Conservation (phyloP, 2,888 invertebrate species). For the Synanthedon formicaeformis region DNA sequence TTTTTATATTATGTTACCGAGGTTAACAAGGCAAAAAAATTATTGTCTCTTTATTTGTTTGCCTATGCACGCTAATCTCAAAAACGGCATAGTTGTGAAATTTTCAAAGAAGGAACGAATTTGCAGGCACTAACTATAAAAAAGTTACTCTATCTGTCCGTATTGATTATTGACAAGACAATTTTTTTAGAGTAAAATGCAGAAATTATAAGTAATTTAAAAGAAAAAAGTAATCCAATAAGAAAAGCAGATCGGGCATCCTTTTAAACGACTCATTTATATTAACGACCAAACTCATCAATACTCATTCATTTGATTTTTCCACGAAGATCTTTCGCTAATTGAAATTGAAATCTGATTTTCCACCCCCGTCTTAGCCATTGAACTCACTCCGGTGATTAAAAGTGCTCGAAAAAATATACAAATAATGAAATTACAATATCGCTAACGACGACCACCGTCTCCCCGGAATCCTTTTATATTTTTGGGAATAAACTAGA, state of each 20-base stretch:
- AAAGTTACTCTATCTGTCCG: too few relatives aligned
- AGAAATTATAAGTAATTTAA: background rate
- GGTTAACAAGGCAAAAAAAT: too few relatives aligned
- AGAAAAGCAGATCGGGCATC: slow-evolving; percentile 41
- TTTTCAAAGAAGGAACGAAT: too few relatives aligned
- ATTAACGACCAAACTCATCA: slow-evolving; percentile 62
- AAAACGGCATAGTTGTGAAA: too few relatives aligned
- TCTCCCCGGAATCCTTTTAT: slow-evolving; percentile 67
- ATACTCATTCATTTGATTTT: slow-evolving; percentile 61
- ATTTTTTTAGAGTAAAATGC: background rate
- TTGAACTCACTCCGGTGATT: slow-evolving; percentile 53
- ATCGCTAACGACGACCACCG: slow-evolving; percentile 64
- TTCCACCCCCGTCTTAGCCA: slow-evolving; percentile 40
- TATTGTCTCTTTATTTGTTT: too few relatives aligned
- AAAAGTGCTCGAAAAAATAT: slow-evolving; percentile 70
- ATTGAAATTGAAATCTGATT: slow-evolving; percentile 72
- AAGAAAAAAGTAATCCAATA: slow-evolving; percentile 1
- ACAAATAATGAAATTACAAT: slow-evolving; percentile 71
- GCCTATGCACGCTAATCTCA: too few relatives aligned
- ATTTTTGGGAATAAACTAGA: slow-evolving; percentile 66
- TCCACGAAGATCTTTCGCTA: slow-evolving; percentile 60
- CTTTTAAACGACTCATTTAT: slow-evolving; percentile 54
- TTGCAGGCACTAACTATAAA: too few relatives aligned
- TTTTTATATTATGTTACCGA: too few relatives aligned
- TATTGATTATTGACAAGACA: background rate